phyloP scores from a whole-genome alignment of 1,140 invertebrate species.

The Tenebrio molitor region DNA sequence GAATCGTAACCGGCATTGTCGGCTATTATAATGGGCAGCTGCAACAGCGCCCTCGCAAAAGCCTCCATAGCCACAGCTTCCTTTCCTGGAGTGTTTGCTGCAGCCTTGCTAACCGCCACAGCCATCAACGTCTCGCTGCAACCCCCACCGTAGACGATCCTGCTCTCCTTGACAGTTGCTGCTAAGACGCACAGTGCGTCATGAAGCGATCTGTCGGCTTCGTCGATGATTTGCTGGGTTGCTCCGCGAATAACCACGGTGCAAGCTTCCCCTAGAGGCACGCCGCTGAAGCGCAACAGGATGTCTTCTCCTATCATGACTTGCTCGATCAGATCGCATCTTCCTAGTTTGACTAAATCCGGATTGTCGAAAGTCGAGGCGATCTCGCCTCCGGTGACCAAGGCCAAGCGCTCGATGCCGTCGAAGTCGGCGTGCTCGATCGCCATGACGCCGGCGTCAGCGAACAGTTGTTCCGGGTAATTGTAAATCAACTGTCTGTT shows the following conservation, averaged over 20 bases:
- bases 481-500: conserved; percentile 99
- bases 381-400: conserved; percentile 99
- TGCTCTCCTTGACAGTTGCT: conserved; percentile 94
- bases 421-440: conserved; percentile 99
- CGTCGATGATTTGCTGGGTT: conserved; percentile 99
- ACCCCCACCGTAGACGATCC: conserved; percentile 92
- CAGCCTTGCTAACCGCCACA: conserved; percentile 86
- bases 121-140: conserved; percentile 98
- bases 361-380: conserved; percentile 98
- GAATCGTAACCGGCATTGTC: conserved; percentile 99
- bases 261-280: conserved; percentile 95
- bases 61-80: conserved; percentile 98
- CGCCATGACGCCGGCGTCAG: conserved; percentile 98
- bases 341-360: conserved; percentile 91
- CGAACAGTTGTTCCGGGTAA: conserved; percentile 99
- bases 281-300: conserved; percentile 95
- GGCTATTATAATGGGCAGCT: conserved; percentile 95
- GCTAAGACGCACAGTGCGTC: conserved; percentile 98
- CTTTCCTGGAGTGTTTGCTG: conserved; percentile 94
- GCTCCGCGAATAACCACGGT: conserved; percentile 97
- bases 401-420: conserved; percentile 96
- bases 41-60: conserved; percentile 88
- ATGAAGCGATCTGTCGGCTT: conserved; percentile 97
- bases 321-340: conserved; percentile 95
- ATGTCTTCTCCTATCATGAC: conserved; percentile 99